A percentile compares a stretch with the other conserved stretches of the same genome.
Conservation (phyloP, 2,797 vertebrate species). For the Oryzias sinensis region DNA sequence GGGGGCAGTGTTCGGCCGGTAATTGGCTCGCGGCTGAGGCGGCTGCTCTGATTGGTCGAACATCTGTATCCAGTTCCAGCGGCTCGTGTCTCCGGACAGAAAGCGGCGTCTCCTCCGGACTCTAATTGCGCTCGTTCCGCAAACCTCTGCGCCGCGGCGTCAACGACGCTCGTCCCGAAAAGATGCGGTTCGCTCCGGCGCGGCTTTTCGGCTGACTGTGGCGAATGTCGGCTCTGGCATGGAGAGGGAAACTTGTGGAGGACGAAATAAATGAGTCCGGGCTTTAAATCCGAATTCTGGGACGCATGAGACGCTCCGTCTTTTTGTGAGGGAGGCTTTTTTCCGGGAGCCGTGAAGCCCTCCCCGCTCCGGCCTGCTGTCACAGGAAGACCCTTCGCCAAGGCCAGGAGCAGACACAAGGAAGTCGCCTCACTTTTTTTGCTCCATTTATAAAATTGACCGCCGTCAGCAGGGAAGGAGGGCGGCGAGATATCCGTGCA, state of each 20-base stretch:
- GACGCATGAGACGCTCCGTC: neutral
- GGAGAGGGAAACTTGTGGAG: conserved; percentile 25
- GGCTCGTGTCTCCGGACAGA: conserved; percentile 63
- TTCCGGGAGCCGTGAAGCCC: conserved; percentile 55
- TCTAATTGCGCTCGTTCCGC: neutral
- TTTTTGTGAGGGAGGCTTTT: neutral
- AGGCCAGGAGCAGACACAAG: conserved; percentile 62
- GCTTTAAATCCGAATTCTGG: neutral
- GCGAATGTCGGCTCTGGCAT: neutral
- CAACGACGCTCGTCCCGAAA: neutral
- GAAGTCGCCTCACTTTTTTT: conserved; percentile 43
- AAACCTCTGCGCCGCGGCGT: neutral
- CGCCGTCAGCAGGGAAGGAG: conserved; percentile 24
- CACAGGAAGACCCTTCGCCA: conserved; percentile 19
- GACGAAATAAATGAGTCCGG: conserved; percentile 1
- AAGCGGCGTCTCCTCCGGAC: conserved; percentile 44
- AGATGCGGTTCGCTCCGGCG: neutral
- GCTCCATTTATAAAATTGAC: conserved; percentile 40
- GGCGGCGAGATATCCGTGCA: neutral
- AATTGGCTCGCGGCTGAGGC: conserved; percentile 42
- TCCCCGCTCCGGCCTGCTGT: conserved; percentile 59
- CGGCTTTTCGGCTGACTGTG: neutral
- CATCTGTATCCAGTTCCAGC: conserved; percentile 74
- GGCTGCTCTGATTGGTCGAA: conserved; percentile 66
- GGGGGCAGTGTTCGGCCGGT: conserved; percentile 64